Conservation (phyloP, 2,888 invertebrate species). For the Chloroclystis v-ata region DNA sequence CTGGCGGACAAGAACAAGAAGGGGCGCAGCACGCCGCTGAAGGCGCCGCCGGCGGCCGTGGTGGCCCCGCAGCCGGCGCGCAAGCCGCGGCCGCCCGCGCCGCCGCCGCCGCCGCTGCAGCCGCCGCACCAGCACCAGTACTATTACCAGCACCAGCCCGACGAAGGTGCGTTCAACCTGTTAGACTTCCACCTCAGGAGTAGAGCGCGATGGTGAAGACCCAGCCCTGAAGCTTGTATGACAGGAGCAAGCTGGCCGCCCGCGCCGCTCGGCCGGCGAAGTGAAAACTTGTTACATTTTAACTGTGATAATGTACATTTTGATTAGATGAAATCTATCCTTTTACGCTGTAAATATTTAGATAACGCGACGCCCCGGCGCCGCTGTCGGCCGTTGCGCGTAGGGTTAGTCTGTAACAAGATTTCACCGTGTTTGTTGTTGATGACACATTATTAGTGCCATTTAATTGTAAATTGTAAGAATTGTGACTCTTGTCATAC, state of each 20-base stretch:
- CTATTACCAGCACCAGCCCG: slow-evolving; percentile 78
- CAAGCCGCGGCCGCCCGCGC: slow-evolving; percentile 67
- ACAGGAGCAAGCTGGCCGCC: slow-evolving; percentile 77
- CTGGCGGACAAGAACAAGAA: slow-evolving; percentile 70
- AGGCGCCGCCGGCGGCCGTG: slow-evolving; percentile 61
- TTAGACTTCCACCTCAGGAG: slow-evolving; percentile 78
- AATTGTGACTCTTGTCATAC: slow-evolving; percentile 79
- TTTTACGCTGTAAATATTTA: slow-evolving; percentile 70
- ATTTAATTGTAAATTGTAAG: slow-evolving; percentile 76
- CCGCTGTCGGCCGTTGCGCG: slow-evolving; percentile 59
- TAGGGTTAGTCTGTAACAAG: slow-evolving; percentile 78
- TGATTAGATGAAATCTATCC: slow-evolving; percentile 74
- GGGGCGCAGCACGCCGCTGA: slow-evolving; percentile 51
- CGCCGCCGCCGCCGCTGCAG: slow-evolving; percentile 68
- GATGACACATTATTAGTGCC: slow-evolving; percentile 76
- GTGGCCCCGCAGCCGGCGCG: slow-evolving; percentile 69
- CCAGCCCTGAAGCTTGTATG: slow-evolving; percentile 79
- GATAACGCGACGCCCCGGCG: slow-evolving; percentile 68
- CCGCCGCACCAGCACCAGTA: slow-evolving; percentile 73
- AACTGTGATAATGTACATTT: slow-evolving; percentile 76
- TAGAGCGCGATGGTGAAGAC: slow-evolving; percentile 79
- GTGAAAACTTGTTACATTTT: slow-evolving; percentile 79
- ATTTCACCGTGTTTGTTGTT: slow-evolving; percentile 74
- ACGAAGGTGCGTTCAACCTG: slow-evolving; percentile 80
- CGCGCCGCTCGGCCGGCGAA: slow-evolving; percentile 57